Evolutionary conservation across 2,113 vertebrate genomes (phyloP), one percentile per base, ranked within the genome.

Genomic region (Oncorhynchus gorbuscha): DNA sequence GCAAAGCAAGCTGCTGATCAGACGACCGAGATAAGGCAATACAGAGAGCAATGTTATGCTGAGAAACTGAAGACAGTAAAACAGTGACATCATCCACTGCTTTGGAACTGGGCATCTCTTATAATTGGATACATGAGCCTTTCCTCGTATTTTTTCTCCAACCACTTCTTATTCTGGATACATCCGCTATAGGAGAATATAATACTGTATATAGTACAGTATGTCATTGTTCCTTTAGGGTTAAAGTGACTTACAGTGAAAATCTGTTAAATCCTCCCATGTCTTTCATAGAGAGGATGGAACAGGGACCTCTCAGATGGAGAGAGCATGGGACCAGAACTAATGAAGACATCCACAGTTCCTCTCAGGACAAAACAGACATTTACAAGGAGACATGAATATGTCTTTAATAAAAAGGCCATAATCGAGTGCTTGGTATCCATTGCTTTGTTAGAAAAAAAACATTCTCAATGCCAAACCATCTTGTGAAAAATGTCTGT

Each of bases 81-180:
- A 24, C 66, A 26, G 73, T 75, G 73, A 67, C 55, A 45, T 65
- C 72, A 67, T 45, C 24, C 49, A 55, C 24, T 68, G 28, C 62
- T 55, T 68, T 75, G 73, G 45, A 55, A 30, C 14, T 18, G 5
- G 64, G 14, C 61, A 16, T 75, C 73, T 49, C 24, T 3, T 9
- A 45, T 75, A 75, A 75, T 68, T 75, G 73, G 67, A 68, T 30
- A 68, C 73, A 75, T 75, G 64, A 51, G 73, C 62, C 30, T 49
- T 45, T 45, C 39, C 0, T 45, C 39, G 3, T 45, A 11, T 3
- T 45, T 11, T 45, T 11, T 45, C 11, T 45, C 11, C 39, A 45
- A 9, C 39, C 39, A 45, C 11, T 11, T 45, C 39, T 11, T 45
- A 45, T 45, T 3, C 39, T 45, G 39, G 39, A 45, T 45, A 45